These are phyloP conservation scores for Digitonthophagus gazella DNA, from an alignment of 2,888 invertebrate species.

Conservation along the genomic window DNA sequence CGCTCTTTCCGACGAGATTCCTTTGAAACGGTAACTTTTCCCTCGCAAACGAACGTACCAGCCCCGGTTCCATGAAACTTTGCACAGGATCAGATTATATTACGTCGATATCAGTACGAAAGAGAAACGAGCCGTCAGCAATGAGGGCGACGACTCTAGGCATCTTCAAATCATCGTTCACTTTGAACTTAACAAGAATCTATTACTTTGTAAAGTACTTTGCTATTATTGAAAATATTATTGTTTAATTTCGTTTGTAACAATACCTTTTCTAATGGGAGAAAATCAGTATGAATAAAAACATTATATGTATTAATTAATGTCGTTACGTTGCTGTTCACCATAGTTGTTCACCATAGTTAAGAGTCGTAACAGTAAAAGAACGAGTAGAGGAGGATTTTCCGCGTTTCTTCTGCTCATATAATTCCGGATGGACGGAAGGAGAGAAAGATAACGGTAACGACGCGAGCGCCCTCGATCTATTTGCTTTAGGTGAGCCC, in stretches of 20 bases:
- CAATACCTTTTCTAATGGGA: too few species aligned
- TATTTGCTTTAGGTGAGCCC: conserved; percentile 7
- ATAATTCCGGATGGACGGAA: conserved; percentile 5
- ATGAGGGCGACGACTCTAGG: too few species aligned
- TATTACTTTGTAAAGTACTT: too few species aligned
- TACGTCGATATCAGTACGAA: neutral
- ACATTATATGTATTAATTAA: too few species aligned
- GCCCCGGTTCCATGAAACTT: neutral
- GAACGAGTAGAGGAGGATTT: neutral
- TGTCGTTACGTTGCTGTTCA: too few species aligned
- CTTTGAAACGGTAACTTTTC: neutral
- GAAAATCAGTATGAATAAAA: too few species aligned
- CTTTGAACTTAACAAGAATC: too few species aligned
- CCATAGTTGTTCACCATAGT: too few species aligned
- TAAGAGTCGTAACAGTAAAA: neutral
- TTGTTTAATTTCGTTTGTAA: too few species aligned
- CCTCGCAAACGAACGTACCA: neutral
- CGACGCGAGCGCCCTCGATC: neutral
- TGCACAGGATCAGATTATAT: neutral
- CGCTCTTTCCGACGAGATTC: neutral
- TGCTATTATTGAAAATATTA: too few species aligned
- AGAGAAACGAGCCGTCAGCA: too few species aligned
- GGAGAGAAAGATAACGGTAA: conserved; percentile 15
- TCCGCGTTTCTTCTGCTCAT: neutral
- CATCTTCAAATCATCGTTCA: too few species aligned